Conservation (phyloP, 2,888 invertebrate species). For the Aspidiotus rigidus region DNA sequence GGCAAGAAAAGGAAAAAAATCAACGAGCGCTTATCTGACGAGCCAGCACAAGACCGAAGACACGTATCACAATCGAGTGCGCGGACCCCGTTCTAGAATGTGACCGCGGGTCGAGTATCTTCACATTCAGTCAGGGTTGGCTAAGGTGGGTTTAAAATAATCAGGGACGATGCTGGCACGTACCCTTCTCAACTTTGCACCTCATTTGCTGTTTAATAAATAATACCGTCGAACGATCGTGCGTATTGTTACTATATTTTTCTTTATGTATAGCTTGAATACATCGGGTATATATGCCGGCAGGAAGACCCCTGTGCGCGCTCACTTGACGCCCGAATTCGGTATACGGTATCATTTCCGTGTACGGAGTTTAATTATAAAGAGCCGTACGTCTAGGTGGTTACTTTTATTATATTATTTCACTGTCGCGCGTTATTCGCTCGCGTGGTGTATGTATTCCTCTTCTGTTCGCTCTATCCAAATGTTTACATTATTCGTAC, state of each 20-base stretch:
- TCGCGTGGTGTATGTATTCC: too few relatives aligned
- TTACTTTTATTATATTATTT: too few relatives aligned
- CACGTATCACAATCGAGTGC: neutral
- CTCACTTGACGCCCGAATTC: too few relatives aligned
- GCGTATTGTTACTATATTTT: too few relatives aligned
- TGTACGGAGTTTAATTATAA: too few relatives aligned
- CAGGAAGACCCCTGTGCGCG: too few relatives aligned
- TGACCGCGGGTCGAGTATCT: slow-evolving; percentile 2
- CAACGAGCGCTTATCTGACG: neutral
- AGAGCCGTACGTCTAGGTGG: too few relatives aligned
- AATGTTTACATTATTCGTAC: too few relatives aligned
- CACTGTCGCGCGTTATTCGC: too few relatives aligned
- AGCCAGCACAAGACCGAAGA: slow-evolving; percentile 1
- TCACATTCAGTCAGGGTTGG: neutral
- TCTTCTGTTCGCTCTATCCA: neutral
- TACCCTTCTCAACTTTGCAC: slow-evolving; percentile 1
- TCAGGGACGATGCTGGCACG: neutral
- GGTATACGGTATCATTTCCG: too few relatives aligned
- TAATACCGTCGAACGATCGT: neutral
- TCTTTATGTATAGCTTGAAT: too few relatives aligned
- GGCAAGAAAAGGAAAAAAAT: neutral
- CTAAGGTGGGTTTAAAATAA: slow-evolving; percentile 2
- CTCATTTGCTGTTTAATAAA: slow-evolving; percentile 1
- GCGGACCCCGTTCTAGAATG: neutral
- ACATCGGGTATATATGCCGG: too few relatives aligned